Conservation (phyloP, 2,888 invertebrate species). For the Seira sanloemensis region DNA sequence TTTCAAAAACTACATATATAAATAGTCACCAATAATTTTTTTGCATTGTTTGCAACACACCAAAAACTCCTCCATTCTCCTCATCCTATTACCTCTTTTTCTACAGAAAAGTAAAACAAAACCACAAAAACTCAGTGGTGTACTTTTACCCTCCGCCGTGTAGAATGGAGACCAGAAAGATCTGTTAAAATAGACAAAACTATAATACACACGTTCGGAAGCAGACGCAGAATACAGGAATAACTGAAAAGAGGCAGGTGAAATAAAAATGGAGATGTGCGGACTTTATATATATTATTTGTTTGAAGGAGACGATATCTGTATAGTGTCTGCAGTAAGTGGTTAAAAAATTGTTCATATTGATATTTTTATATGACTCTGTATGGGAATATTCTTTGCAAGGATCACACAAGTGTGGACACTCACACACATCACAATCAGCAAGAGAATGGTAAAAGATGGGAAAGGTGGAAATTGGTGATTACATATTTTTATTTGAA, state of each 20-base stretch:
- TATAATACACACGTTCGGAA: no score
- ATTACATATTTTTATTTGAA: neutral
- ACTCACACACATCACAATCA: neutral
- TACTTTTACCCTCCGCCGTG: neutral
- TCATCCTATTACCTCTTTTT: neutral
- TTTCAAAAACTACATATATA: neutral
- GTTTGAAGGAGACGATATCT: no score
- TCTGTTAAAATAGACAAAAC: no score
- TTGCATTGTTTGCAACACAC: neutral
- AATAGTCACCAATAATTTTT: neutral
- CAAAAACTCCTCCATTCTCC: neutral
- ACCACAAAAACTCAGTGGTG: neutral
- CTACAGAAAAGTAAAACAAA: neutral
- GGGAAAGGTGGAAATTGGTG: neutral
- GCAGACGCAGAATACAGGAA: no score
- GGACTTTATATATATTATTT: no score
- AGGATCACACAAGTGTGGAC: neutral
- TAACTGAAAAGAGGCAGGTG: neutral
- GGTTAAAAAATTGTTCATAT: no score
- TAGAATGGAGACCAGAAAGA: neutral
- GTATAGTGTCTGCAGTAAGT: no score
- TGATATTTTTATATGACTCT: no score
- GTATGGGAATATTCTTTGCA: neutral
- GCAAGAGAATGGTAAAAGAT: neutral
- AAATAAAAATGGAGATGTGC: no score